Evolutionary conservation across 2,797 vertebrate genomes (phyloP).

Genomic region (Malurus leucopterus): DNA sequence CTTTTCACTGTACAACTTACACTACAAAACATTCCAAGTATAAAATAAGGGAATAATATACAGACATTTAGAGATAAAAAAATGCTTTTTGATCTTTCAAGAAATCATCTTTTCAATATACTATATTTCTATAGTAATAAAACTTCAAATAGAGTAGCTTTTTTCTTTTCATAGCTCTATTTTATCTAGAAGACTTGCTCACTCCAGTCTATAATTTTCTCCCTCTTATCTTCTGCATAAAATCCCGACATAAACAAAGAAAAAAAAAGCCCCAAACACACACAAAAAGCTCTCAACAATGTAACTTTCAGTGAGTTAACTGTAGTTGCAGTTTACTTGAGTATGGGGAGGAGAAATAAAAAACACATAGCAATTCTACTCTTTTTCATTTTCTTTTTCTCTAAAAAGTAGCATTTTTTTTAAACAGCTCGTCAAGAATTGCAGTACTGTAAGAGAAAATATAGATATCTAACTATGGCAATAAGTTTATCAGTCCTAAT

Average conservation of each 20-base stretch:
- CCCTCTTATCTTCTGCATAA: not conserved
- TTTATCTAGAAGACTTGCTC: not conserved
- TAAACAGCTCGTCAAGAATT: not conserved
- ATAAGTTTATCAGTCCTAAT: not conserved
- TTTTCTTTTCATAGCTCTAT: not conserved
- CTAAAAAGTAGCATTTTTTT: not conserved
- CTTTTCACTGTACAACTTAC: not conserved
- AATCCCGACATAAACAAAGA: accelerated
- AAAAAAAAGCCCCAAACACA: accelerated
- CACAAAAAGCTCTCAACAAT: not conserved
- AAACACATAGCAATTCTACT: not conserved
- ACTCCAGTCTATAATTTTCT: not conserved
- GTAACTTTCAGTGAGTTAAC: not conserved
- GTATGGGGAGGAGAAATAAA: not conserved
- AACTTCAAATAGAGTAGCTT: not conserved
- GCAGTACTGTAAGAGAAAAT: not conserved
- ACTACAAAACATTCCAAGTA: not conserved
- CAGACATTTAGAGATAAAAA: not conserved
- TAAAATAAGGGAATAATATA: not conserved
- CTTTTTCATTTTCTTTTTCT: not conserved
- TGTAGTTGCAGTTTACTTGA: not conserved
- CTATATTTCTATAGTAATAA: not conserved
- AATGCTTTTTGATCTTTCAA: not conserved
- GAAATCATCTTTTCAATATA: not conserved
- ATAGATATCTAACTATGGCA: not conserved